These are phyloP conservation scores for Maniola jurtina DNA, from an alignment of 1,140 invertebrate genomes.

Conservation along the genomic window DNA sequence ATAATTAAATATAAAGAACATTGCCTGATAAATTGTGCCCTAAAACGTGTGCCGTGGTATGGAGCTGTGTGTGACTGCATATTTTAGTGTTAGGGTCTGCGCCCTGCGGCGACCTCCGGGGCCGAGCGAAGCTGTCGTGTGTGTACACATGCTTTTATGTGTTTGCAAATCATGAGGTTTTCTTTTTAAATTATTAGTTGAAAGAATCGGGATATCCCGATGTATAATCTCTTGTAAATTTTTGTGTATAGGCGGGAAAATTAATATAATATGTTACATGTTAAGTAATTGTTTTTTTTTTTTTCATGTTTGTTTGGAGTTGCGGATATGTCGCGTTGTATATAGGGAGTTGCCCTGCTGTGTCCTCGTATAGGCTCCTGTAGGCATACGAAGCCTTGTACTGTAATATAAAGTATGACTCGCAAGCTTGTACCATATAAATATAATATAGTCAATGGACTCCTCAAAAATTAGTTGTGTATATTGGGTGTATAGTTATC, in stretches of 20 bases:
- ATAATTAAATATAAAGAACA: slow-evolving; percentile 57
- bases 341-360: slow-evolving; percentile 43
- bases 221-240: slow-evolving; percentile 73
- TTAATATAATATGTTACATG: slow-evolving; percentile 72
- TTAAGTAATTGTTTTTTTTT: slow-evolving; percentile 66
- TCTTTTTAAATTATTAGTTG: slow-evolving; percentile 60
- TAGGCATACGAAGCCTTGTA: slow-evolving; percentile 65
- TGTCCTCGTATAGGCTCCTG: slow-evolving; percentile 36
- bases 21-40: slow-evolving; percentile 72
- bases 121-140: slow-evolving; percentile 23
- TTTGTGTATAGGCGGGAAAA: slow-evolving; percentile 76
- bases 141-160: slow-evolving; percentile 31
- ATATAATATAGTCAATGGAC: slow-evolving; percentile 64
- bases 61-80: slow-evolving; percentile 46
- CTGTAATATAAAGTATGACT: slow-evolving; percentile 64
- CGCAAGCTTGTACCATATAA: slow-evolving; percentile 72
- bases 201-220: slow-evolving; percentile 45
- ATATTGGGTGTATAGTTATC: slow-evolving; percentile 78
- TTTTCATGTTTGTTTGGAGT: slow-evolving; percentile 42
- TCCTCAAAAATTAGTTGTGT: slow-evolving; percentile 70
- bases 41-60: slow-evolving; percentile 62
- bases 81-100: slow-evolving; percentile 42
- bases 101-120: slow-evolving; percentile 39
- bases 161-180: slow-evolving; percentile 27
- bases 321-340: slow-evolving; percentile 48